phyloP scores from a whole-genome alignment of 2,797 vertebrate species.

The Tiaroga cobitis region DNA sequence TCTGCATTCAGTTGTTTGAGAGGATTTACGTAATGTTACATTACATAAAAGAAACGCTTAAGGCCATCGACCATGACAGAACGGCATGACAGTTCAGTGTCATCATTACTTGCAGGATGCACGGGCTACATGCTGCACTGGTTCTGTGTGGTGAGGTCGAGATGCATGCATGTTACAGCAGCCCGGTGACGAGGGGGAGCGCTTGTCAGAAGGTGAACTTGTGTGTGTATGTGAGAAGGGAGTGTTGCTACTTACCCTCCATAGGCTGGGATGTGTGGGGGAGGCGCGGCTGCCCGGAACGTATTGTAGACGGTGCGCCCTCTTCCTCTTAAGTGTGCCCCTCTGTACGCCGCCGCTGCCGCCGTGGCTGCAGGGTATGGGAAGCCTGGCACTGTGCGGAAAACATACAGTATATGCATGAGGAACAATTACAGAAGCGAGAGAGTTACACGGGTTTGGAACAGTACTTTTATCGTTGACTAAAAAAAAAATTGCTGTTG shows the following conservation, averaged over 20 bases:
- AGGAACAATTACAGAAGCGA: background rate
- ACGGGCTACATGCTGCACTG: constrained; percentile 35
- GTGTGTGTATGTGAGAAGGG: background rate
- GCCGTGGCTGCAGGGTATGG: constrained; percentile 91
- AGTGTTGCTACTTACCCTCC: constrained; percentile 85
- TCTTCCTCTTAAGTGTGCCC: constrained; percentile 91
- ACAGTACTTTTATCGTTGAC: background rate
- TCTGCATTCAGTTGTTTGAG: background rate
- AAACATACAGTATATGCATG: constrained; percentile 8
- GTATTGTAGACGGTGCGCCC: constrained; percentile 95
- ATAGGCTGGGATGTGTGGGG: constrained; percentile 92
- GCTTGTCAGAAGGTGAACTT: constrained; percentile 28
- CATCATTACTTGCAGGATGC: constrained; percentile 40
- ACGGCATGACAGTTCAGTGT: constrained; percentile 24
- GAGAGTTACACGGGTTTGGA: background rate
- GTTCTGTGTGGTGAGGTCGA: constrained; percentile 29
- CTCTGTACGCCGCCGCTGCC: constrained; percentile 91
- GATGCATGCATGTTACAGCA: constrained; percentile 41
- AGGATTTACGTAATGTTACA: constrained; percentile 44
- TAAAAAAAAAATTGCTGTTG: background rate
- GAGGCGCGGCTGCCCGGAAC: constrained; percentile 91
- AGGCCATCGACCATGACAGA: constrained; percentile 45
- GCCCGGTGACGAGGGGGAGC: constrained; percentile 19
- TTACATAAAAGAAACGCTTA: constrained; percentile 32
- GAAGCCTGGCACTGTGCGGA: constrained; percentile 89